phyloP scores from a whole-genome alignment of 2,888 invertebrate genomes.

The Tolmerus cingulatus region DNA sequence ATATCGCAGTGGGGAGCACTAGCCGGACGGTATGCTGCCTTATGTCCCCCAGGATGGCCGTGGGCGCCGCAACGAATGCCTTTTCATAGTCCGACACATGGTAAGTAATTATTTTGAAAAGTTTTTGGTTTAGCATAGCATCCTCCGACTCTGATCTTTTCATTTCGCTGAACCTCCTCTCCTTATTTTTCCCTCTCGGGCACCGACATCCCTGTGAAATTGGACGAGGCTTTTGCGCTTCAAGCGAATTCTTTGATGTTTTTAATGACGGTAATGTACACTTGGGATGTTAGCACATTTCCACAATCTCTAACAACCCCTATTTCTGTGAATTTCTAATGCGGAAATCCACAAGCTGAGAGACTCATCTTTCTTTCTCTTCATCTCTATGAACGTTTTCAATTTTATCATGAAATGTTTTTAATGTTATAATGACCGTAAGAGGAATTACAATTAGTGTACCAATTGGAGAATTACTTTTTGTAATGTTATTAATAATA shows the following conservation, averaged over 20 bases:
- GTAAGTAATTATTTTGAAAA: conserved; percentile 63
- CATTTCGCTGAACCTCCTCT: background rate
- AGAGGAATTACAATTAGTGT: background rate
- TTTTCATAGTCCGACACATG: conserved; percentile 72
- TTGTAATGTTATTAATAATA: background rate
- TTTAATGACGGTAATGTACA: conserved; percentile 49
- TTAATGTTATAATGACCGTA: background rate
- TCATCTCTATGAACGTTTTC: background rate
- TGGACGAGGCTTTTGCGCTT: background rate
- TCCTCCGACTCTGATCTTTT: background rate
- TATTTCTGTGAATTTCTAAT: background rate
- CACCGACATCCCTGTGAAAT: background rate
- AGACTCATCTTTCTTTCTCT: background rate
- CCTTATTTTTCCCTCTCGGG: background rate
- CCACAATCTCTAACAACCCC: background rate
- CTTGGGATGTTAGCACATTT: conserved; percentile 30
- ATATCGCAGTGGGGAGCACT: conserved; percentile 84
- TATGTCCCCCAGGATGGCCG: conserved; percentile 72
- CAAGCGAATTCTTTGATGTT: conserved; percentile 42
- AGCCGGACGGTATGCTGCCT: conserved; percentile 76
- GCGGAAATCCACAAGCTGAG: background rate
- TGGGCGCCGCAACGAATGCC: conserved; percentile 68
- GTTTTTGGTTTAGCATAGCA: background rate
- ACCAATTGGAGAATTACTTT: background rate
- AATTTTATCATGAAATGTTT: background rate